phyloP scores from a whole-genome alignment of 2,888 invertebrate species.

The Polymixis flavicincta region DNA sequence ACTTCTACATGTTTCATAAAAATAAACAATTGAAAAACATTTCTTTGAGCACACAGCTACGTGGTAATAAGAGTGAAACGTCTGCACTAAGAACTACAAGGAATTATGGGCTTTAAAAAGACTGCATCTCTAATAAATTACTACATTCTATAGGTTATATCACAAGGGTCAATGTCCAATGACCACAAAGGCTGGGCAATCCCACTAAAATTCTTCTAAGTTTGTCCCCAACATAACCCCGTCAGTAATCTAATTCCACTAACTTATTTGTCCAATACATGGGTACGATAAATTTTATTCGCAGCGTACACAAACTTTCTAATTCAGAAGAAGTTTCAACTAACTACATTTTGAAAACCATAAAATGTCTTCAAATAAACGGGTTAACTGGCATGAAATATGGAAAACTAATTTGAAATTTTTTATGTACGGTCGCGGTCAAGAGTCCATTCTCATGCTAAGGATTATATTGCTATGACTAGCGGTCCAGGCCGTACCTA shows the following conservation, averaged over 20 bases:
- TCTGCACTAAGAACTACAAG: not conserved
- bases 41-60: not conserved
- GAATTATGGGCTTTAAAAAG: not conserved
- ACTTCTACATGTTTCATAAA: not conserved
- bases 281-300: slow-evolving; percentile 28
- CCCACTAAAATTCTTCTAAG: slow-evolving; percentile 15
- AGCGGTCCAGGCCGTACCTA: too few species aligned
- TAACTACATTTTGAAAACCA: slow-evolving; percentile 44
- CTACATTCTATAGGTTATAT: not conserved
- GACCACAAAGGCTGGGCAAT: slow-evolving; percentile 1
- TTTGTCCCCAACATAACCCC: slow-evolving; percentile 22
- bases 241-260: slow-evolving; percentile 37
- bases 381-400: slow-evolving; percentile 40
- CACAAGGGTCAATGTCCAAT: slow-evolving; percentile 5
- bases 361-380: slow-evolving; percentile 49
- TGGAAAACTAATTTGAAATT: slow-evolving; percentile 38
- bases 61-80: not conserved
- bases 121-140: not conserved
- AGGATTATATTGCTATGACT: too few species aligned
- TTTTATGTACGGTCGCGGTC: too few species aligned
- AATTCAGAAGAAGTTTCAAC: slow-evolving; percentile 39
- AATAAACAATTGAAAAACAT: not conserved
- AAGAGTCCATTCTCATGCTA: too few species aligned
- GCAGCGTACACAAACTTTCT: slow-evolving; percentile 41
- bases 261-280: slow-evolving; percentile 42